These are phyloP conservation scores for Hirtodrosophila cameraria DNA, from an alignment of 2,888 invertebrate genomes.

Conservation along the genomic window DNA sequence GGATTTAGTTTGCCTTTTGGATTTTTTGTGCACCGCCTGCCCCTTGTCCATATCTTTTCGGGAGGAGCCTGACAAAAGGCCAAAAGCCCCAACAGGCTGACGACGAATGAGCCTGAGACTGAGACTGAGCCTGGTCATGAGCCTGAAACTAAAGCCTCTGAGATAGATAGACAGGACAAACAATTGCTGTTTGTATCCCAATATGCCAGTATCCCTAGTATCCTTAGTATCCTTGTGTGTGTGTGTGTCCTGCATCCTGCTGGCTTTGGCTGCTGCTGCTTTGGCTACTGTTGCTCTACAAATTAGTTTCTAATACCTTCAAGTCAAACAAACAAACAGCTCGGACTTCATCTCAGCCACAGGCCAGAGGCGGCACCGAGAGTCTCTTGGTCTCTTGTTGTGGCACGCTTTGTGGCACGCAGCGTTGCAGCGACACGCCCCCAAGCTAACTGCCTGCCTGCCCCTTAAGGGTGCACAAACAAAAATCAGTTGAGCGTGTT, in stretches of 20 bases:
- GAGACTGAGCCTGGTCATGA: conserved; percentile 58
- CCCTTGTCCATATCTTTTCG: conserved; percentile 35
- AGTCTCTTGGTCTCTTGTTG: not conserved
- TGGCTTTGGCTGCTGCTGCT: conserved; percentile 22
- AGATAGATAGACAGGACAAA: conserved; percentile 76
- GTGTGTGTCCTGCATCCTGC: not conserved
- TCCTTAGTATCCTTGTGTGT: no score
- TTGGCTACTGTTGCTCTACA: conserved; percentile 60
- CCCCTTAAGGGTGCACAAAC: conserved; percentile 56
- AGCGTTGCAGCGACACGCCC: conserved; percentile 34
- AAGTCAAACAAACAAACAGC: conserved; percentile 70
- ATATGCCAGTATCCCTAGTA: no score
- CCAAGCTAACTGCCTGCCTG: conserved; percentile 11
- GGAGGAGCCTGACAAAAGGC: conserved; percentile 52
- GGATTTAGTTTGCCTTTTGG: conserved; percentile 62
- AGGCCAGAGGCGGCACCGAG: no score
- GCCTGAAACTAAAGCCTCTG: conserved; percentile 60
- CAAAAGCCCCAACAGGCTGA: conserved; percentile 49
- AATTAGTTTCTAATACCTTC: conserved; percentile 81
- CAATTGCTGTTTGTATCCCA: conserved; percentile 76
- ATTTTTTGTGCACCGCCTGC: conserved; percentile 51
- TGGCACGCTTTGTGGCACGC: conserved; percentile 3
- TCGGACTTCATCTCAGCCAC: conserved; percentile 14
- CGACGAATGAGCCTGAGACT: conserved; percentile 31
- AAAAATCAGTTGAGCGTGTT: conserved; percentile 68